Evolutionary conservation across 2,888 invertebrate genomes (phyloP).

Genomic region (Eupithecia subfuscata): DNA sequence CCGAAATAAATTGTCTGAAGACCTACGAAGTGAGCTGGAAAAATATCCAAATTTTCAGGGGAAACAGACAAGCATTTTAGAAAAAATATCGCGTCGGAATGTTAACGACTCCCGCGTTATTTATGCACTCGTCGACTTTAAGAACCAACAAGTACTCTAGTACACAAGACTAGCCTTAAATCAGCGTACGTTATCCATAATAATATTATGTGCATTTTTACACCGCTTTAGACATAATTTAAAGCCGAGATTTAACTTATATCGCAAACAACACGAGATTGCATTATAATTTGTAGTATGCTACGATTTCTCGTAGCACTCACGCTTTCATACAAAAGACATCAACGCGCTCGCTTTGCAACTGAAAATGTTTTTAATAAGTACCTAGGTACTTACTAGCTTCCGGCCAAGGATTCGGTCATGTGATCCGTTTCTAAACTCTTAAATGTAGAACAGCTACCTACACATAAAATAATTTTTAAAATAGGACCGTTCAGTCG

Average conservation of each 20-base stretch:
- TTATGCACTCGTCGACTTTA: background rate
- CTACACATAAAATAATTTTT: background rate
- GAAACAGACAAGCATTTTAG: background rate
- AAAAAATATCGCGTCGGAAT: background rate
- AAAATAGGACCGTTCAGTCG: background rate
- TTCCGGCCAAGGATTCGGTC: background rate
- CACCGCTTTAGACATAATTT: background rate
- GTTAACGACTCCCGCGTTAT: background rate
- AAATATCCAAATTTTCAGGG: background rate
- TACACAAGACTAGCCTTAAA: background rate
- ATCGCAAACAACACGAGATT: background rate
- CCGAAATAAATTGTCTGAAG: background rate
- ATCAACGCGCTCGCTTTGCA: constrained; percentile 33
- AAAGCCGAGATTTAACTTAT: background rate
- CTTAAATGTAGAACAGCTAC: background rate
- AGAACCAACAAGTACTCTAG: background rate
- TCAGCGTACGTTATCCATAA: background rate
- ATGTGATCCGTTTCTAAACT: background rate
- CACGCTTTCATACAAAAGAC: constrained; percentile 34
- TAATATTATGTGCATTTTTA: background rate
- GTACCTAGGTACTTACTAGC: background rate
- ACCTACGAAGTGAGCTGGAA: background rate
- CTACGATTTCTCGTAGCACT: constrained; percentile 4
- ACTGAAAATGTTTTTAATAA: constrained; percentile 1
- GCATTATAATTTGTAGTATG: background rate